Evolutionary conservation across 1,140 invertebrate species (phyloP).

Genomic region (Macrobrachium nipponense): DNA sequence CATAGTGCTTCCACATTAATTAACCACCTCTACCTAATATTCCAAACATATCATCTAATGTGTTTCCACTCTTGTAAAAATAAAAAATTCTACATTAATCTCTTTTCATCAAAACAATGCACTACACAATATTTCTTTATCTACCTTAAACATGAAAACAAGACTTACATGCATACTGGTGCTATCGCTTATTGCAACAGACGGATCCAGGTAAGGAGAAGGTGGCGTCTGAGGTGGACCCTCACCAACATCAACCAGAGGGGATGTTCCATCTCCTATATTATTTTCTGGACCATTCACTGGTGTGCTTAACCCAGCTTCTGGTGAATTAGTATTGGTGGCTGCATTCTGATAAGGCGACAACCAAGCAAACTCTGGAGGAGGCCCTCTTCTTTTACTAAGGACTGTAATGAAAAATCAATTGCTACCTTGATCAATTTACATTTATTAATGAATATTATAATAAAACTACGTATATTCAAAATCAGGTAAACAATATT

Average conservation of each 20-base stretch:
- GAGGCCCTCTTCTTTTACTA: slow-evolving; percentile 41
- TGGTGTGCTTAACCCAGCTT: not conserved
- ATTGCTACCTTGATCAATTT: too few relatives aligned
- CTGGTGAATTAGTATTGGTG: not conserved
- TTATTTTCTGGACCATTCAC: not conserved
- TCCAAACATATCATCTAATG: too few relatives aligned
- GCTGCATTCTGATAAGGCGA: slow-evolving; percentile 36
- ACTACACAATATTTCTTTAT: too few relatives aligned
- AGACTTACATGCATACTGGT: slow-evolving; percentile 44
- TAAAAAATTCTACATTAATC: too few relatives aligned
- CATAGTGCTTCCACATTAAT: too few relatives aligned
- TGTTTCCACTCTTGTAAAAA: too few relatives aligned
- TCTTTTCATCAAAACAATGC: too few relatives aligned
- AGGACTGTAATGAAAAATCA: slow-evolving; percentile 27
- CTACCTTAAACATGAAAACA: too few relatives aligned
- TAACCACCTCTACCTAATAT: too few relatives aligned
- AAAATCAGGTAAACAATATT: not conserved
- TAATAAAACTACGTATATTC: not conserved
- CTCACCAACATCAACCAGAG: slow-evolving; percentile 44
- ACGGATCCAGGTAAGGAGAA: slow-evolving; percentile 43
- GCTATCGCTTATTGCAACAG: slow-evolving; percentile 38
- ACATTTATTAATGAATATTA: not conserved
- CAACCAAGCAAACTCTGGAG: slow-evolving; percentile 52
- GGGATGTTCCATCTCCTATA: slow-evolving; percentile 19
- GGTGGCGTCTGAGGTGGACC: slow-evolving; percentile 27